Evolutionary conservation across 2,113 vertebrate species (phyloP).

Genomic region (Raja brachyura): DNA sequence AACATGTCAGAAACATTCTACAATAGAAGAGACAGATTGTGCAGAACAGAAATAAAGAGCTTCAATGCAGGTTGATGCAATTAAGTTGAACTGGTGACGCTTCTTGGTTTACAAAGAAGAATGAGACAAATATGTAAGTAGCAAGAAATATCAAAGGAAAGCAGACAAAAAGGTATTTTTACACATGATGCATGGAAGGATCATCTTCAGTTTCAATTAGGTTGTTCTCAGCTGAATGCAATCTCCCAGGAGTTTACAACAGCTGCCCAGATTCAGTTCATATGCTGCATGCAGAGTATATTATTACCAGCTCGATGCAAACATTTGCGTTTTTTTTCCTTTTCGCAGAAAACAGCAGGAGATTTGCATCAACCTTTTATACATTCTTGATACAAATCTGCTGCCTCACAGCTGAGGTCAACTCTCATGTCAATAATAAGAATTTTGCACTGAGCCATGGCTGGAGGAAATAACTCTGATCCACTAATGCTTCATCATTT

Average conservation of each 20-base stretch:
- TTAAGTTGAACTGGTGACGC: background rate
- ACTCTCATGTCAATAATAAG: background rate
- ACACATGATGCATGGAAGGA: background rate
- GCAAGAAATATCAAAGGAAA: background rate
- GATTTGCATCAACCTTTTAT: background rate
- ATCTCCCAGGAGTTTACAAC: background rate
- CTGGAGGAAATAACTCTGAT: slow-evolving; percentile 5
- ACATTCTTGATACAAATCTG: slow-evolving; percentile 3
- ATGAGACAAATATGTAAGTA: background rate
- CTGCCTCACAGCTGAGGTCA: slow-evolving; percentile 17
- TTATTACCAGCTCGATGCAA: background rate
- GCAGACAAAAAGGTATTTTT: slow-evolving; percentile 17
- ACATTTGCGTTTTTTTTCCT: background rate
- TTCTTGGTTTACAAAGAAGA: background rate
- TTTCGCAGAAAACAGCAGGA: background rate
- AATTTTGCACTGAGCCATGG: slow-evolving; percentile 17
- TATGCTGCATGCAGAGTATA: background rate
- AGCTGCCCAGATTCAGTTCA: slow-evolving; percentile 20
- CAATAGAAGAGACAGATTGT: background rate
- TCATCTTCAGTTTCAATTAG: slow-evolving; percentile 32
- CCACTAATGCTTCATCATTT: background rate
- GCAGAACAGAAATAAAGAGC: background rate
- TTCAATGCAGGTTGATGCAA: background rate
- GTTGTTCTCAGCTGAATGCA: background rate
- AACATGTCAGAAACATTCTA: background rate